Base-by-base conservation (phyloP, 1,140 invertebrate genomes). In the Drosophila kurseongensis region DNA sequence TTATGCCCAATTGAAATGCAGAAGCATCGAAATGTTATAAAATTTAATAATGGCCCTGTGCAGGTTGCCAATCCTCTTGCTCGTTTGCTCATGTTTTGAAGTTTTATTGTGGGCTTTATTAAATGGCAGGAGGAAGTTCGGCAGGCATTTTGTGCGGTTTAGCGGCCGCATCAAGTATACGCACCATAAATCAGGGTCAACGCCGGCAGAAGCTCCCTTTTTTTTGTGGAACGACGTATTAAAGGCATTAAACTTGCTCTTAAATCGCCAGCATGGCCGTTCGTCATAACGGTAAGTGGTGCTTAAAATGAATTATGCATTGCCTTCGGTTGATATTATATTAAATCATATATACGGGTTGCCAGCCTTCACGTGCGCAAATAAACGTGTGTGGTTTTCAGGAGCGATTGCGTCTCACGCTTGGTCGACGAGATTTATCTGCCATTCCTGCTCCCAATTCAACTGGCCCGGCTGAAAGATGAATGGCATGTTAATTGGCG, bases 231-330 rank as follows among this genome's bases (percentile, higher is more conserved):
- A 82, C 78, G 79, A 76, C 75, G 82, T 88, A 86, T 86, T 86
- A 82, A 88, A 89, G 73, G 79, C 84, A 86, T 88, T 88, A 86
- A 88, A 79, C 66, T 79, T 75, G 44, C 71, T 68, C 83, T 82
- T 76, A 89, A 88, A 86, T 83, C 81, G 79, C 75, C 67, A 67
- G 60, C 61, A 77, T 42, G 79, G 56, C 66, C 63, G 75, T 88
- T 79, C 54, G 63, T 88, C 75, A 83, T 86, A 88, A 82, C 79
- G 65, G 80, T 88, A 86, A 88, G 83, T 86, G 79, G 83, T 86
- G 83, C 83, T 86, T 86, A 88, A 86, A 89, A 79, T 89, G 83
- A 86, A 89, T 86, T 88, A 86, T 88, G 83, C 83, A 82, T 78
- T 82, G 61, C 66, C 69, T 13, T 60, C 52, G 54, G 65, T 59